phyloP scores from a whole-genome alignment of 2,888 invertebrate species.

The Drosophila antonietae region DNA sequence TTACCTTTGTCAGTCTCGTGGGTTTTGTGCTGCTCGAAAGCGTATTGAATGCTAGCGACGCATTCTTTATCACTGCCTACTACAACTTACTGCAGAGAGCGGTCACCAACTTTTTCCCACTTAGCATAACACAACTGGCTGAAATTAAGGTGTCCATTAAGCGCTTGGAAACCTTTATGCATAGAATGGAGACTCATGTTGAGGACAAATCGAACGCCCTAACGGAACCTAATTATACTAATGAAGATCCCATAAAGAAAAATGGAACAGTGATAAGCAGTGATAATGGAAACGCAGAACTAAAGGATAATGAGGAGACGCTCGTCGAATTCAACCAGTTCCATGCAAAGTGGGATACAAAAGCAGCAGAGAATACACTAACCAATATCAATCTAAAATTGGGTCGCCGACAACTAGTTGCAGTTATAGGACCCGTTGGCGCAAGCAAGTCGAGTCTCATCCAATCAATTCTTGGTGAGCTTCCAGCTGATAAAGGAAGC shows the following conservation, averaged over 20 bases:
- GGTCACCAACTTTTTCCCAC: slow-evolving; percentile 95
- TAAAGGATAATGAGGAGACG: slow-evolving; percentile 20
- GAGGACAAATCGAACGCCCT: slow-evolving; percentile 63
- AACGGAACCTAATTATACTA: slow-evolving; percentile 11
- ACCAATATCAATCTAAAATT: slow-evolving; percentile 88
- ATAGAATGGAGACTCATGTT: slow-evolving; percentile 85
- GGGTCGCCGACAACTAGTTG: slow-evolving; percentile 87
- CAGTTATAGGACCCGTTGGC: slow-evolving; percentile 90
- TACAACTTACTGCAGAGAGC: slow-evolving; percentile 93
- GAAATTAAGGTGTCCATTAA: slow-evolving; percentile 87
- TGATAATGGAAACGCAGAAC: slow-evolving; percentile 15
- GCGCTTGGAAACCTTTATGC: slow-evolving; percentile 86
- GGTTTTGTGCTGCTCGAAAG: slow-evolving; percentile 90
- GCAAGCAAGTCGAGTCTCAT: slow-evolving; percentile 87
- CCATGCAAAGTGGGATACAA: slow-evolving; percentile 88
- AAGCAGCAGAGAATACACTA: slow-evolving; percentile 88
- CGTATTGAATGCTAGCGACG: slow-evolving; percentile 91
- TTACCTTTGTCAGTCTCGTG: slow-evolving; percentile 93
- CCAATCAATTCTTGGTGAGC: slow-evolving; percentile 86
- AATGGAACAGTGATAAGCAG: slow-evolving; percentile 37
- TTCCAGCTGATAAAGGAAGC: slow-evolving; percentile 85
- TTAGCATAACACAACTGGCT: slow-evolving; percentile 87
- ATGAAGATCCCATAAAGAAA: slow-evolving; percentile 20
- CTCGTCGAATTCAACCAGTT: slow-evolving; percentile 87
- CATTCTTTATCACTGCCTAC: slow-evolving; percentile 94